Evolutionary conservation across 2,797 vertebrate species (phyloP), one percentile per base, ranked within the genome.

Genomic region (Macropodus opercularis): DNA sequence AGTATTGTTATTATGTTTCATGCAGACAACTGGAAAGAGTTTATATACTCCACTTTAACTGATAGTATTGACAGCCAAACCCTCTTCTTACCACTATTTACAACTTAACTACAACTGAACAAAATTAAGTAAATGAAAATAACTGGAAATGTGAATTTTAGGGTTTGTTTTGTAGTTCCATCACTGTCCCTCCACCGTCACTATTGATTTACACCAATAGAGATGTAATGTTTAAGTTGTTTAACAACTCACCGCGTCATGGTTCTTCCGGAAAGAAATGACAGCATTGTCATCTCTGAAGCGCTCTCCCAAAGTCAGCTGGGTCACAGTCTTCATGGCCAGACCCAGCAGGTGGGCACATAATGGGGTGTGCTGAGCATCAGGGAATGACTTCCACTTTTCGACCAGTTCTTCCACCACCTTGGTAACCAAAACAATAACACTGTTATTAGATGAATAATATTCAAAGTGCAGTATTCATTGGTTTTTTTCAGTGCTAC

Each of bases 311-410:
- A 99, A 92, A 39, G 94, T 92, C 31, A 93, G 88, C 75, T 94
- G 96, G 0, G 95, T 97, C 84, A 98, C 94, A 6, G 90, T 91
- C 87, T 98, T 99, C 94, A 98, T 93, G 70, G 96, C 91, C 89
- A 98, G 91, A 27, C 96, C 95, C 60, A 98, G 91, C 82, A 96
- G 92, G 81, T 98, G 97, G 61, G 96, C 94, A 64, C 94, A 94
- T 50, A 98, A 91, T 0, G 97, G 96, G 0, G 93, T 93, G n/a
- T 99, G 97, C 56, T 99, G 97, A 19, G 86, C 88, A 58, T 94
- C 92, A 0, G 97, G 96, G 69, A 92, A 94, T 0, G 94, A 94
- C 18, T 84, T 88, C 96, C 97, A 98, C 81, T 96, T 99, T 43
- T 77, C 89, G 42, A 96, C 87, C 61, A 98, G 77, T 86, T 98